These are phyloP conservation scores for Ciconia nigra DNA, from an alignment of 2,797 vertebrate species.

Conservation along the genomic window DNA sequence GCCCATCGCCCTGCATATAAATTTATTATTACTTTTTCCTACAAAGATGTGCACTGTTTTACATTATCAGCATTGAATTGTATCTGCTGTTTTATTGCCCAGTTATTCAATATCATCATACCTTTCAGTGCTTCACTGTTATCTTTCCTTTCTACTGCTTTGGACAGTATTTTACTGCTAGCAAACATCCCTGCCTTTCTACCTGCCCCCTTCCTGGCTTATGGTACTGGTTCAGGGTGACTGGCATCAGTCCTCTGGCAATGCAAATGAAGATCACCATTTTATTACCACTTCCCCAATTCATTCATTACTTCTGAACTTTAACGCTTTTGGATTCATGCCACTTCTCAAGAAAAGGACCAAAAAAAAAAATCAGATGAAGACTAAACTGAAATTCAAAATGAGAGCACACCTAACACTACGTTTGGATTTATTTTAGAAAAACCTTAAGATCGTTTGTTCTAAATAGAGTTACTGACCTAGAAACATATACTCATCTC, in stretches of 20 bases:
- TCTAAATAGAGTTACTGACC: slow-evolving; percentile 58
- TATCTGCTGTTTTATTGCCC: not conserved
- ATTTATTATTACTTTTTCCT: not conserved
- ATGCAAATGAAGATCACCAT: not conserved
- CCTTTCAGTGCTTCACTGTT: not conserved
- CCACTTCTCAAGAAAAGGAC: not conserved
- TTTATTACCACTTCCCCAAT: not conserved
- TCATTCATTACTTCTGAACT: not conserved
- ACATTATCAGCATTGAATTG: not conserved
- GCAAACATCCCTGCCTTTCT: not conserved
- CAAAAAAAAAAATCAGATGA: not conserved
- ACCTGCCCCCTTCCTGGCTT: not conserved
- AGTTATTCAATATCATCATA: not conserved
- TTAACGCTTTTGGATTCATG: not conserved
- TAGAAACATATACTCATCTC: slow-evolving; percentile 51
- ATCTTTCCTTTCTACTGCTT: not conserved
- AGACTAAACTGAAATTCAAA: not conserved
- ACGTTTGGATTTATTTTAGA: not conserved
- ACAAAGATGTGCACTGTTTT: not conserved
- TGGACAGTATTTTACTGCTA: not conserved
- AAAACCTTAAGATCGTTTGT: slow-evolving; percentile 4
- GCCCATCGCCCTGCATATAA: too few species aligned
- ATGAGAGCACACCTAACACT: not conserved
- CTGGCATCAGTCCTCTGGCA: not conserved
- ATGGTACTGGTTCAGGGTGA: not conserved